Evolutionary conservation across 2,113 vertebrate genomes (phyloP), one percentile per base, ranked within the genome.

Genomic region (Saimiri boliviensis): DNA sequence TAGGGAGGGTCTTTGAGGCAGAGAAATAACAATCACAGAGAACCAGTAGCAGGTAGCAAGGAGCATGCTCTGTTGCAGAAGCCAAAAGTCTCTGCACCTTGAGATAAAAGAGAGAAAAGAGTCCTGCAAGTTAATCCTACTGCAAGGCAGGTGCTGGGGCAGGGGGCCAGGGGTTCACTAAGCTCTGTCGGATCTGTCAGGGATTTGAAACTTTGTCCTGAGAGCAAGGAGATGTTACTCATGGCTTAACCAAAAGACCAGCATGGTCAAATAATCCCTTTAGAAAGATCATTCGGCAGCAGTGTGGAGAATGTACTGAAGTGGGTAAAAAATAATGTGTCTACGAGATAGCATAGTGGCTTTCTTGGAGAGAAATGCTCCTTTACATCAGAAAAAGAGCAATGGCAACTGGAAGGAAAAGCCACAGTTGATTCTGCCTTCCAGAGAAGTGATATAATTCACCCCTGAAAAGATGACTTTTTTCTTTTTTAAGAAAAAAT

Each of bases 131-230:
- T n/a, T 6, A 17, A 5, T 20, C 12, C 19, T 79, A 63, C 30
- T 25, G 58, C 52, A 21, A n/a, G 13, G 10, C 17, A 14, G 19
- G 8, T 5, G 4, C 5, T 0, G 17, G 4, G 11, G 5, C 40
- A 3, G 3, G 2, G 2, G 27, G 2, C 6, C 73, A 8, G 42
- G 66, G 16, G 30, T 19, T 66, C 45, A 10, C 0, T 23, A 52
- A 85, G 5, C 45, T 21, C 71, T 23, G 2, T 2, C 23, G 17
- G 37, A 19, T 13, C 63, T 66, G 5, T 37, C 30, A 58, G 2
- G 1, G 9, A 47, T 30, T 42, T 83, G 32, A 56, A 93, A 70
- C 17, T 66, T 86, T 3, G 0, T 89, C 73, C 52, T 66, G 58
- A 47, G 37, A 86, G 23, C 32, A n/a, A 13, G 17, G 60, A 94